These are phyloP conservation scores for Fopius arisanus DNA, from an alignment of 1,140 invertebrate genomes.

Conservation along the genomic window DNA sequence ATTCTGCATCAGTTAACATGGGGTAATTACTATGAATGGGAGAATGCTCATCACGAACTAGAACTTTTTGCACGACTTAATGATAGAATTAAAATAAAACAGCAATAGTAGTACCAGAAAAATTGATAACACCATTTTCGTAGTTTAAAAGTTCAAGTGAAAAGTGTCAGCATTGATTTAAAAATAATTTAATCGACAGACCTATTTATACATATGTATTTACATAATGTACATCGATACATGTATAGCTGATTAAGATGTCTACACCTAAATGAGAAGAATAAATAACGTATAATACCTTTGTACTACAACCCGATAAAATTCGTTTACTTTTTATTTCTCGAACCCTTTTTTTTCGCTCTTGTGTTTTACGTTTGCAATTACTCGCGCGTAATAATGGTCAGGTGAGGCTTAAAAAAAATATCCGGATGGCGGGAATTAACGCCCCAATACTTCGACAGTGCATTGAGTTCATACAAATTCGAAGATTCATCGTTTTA, in stretches of 20 bases:
- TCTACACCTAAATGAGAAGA: not conserved
- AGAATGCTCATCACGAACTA: not conserved
- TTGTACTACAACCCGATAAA: conserved; percentile 3
- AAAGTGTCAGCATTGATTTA: not conserved
- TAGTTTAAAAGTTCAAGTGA: not conserved
- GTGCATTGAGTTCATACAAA: not conserved
- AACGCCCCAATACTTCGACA: not conserved
- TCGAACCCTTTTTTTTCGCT: not conserved
- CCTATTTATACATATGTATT: not conserved
- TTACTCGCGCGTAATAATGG: not conserved
- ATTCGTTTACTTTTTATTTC: not conserved
- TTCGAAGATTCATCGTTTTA: not conserved
- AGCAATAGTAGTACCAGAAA: not conserved
- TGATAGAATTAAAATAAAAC: not conserved
- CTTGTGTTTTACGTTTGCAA: not conserved
- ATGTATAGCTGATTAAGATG: not conserved
- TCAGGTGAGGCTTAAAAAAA: not conserved
- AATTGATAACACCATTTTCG: not conserved
- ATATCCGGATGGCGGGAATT: not conserved
- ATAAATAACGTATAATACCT: conserved; percentile 5
- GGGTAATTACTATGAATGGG: not conserved
- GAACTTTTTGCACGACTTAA: not conserved
- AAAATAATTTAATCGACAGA: conserved; percentile 1
- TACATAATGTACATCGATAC: not conserved
- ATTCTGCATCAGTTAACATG: too few relatives aligned